A percentile compares a stretch with the other conserved stretches of the same genome.
Evolutionary conservation across 2,113 vertebrate genomes (phyloP).

Genomic region (Sphyrna mokarran): DNA sequence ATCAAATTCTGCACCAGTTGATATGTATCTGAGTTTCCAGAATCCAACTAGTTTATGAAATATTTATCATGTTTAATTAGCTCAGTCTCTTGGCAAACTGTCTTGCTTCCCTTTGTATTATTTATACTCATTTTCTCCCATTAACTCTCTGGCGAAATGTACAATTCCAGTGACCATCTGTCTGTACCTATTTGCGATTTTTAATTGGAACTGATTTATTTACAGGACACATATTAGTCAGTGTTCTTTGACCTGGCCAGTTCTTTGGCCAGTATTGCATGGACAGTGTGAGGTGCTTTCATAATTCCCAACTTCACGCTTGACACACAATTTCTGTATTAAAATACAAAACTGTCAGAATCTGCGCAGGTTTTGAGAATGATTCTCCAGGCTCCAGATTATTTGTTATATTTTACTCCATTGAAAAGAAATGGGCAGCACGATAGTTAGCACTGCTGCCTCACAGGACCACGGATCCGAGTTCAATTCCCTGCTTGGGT

Average conservation of each 20-base stretch:
- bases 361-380: neutral
- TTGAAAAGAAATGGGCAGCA: too few species aligned
- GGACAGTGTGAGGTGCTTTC: neutral
- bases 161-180: slow-evolving; percentile 27
- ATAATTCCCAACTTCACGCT: neutral
- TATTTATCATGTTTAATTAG: slow-evolving; percentile 34
- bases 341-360: neutral
- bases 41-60: slow-evolving; percentile 8
- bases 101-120: slow-evolving; percentile 17
- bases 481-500: too few species aligned
- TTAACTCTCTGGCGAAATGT: slow-evolving; percentile 14
- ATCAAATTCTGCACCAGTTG: neutral
- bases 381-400: neutral
- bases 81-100: slow-evolving; percentile 25
- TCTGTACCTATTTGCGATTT: neutral
- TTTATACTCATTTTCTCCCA: slow-evolving; percentile 27
- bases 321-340: neutral
- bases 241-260: neutral
- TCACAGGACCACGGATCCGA: too few species aligned
- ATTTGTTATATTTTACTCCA: neutral
- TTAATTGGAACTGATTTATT: slow-evolving; percentile 33
- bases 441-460: too few species aligned
- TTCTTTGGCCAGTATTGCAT: neutral
- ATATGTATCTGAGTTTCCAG: neutral
- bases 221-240: slow-evolving; percentile 26